Conservation (phyloP, 2,888 invertebrate genomes). For the Caenorhabditis sp. region DNA sequence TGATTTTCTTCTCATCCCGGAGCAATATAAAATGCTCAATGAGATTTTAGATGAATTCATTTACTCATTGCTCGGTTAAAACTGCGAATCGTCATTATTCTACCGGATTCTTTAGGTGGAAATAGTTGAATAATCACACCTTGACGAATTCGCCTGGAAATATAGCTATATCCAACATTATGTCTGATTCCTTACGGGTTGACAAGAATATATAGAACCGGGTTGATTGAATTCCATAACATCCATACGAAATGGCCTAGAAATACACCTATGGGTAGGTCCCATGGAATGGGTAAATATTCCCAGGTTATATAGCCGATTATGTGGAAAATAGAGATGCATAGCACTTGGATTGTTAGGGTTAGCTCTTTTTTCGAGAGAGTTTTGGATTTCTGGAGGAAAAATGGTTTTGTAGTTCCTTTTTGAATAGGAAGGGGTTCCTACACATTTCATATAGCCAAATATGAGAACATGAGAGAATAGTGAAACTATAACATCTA, state of each 20-base stretch:
- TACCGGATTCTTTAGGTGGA: slow-evolving; percentile 7
- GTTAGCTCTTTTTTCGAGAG: slow-evolving; percentile 45
- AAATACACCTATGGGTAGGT: slow-evolving; percentile 43
- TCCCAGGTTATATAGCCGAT: slow-evolving; percentile 52
- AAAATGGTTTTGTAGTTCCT: too few relatives aligned
- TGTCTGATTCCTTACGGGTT: slow-evolving; percentile 52
- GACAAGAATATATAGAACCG: slow-evolving; percentile 41
- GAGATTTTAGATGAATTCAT: not conserved
- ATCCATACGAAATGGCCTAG: slow-evolving; percentile 54
- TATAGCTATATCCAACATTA: too few relatives aligned
- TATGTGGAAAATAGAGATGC: slow-evolving; percentile 41
- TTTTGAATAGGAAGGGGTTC: not conserved
- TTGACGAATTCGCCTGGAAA: slow-evolving; percentile 17
- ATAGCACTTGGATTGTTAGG: slow-evolving; percentile 45
- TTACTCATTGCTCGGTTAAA: too few relatives aligned
- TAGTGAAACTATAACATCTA: slow-evolving; percentile 40
- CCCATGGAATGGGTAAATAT: slow-evolving; percentile 45
- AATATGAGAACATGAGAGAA: slow-evolving; percentile 42
- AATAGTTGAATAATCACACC: slow-evolving; percentile 18
- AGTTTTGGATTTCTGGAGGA: slow-evolving; percentile 40
- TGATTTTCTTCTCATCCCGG: not conserved
- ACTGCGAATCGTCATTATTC: slow-evolving; percentile 17
- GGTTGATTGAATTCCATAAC: slow-evolving; percentile 51
- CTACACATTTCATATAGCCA: slow-evolving; percentile 38
- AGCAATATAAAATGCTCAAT: not conserved